Evolutionary conservation across 64 coral and sea anemone species (phyloP).

Genomic region (Astreopora myriophthalma): DNA sequence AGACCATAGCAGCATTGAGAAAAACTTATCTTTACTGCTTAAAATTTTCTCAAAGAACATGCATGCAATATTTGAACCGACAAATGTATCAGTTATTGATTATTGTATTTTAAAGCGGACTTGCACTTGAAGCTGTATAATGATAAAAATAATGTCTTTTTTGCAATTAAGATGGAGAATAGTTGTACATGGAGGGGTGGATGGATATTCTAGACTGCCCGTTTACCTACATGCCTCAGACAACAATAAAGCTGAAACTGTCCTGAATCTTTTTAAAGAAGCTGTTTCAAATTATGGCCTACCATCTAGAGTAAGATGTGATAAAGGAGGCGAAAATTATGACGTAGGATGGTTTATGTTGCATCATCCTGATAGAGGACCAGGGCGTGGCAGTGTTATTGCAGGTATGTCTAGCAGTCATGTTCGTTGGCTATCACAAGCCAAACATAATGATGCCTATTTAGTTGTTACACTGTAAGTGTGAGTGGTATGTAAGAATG

Average conservation of each 20-base stretch:
- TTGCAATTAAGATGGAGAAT: conserved; percentile 10
- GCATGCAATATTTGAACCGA: too few species aligned
- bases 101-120: too few species aligned
- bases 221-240: conserved; percentile 27
- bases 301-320: conserved; percentile 48
- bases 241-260: conserved; percentile 20
- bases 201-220: conserved; percentile 43
- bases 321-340: conserved; percentile 57
- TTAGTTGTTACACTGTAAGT: too few species aligned
- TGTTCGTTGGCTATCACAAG: too few species aligned
- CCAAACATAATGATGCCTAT: too few species aligned
- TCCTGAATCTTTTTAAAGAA: conserved; percentile 16
- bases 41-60: too few species aligned
- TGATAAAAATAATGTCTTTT: too few species aligned
- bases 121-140: too few species aligned
- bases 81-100: too few species aligned
- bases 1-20: too few species aligned
- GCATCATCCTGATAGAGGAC: conserved; percentile 21
- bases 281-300: conserved; percentile 47
- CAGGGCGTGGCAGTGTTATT: neutral
- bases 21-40: too few species aligned
- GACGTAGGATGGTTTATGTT: conserved; percentile 60
- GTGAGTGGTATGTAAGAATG: too few species aligned
- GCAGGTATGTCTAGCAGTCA: neutral
- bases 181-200: conserved; percentile 50